Conservation (phyloP, 2,888 invertebrate species). For the Acleris emargana region DNA sequence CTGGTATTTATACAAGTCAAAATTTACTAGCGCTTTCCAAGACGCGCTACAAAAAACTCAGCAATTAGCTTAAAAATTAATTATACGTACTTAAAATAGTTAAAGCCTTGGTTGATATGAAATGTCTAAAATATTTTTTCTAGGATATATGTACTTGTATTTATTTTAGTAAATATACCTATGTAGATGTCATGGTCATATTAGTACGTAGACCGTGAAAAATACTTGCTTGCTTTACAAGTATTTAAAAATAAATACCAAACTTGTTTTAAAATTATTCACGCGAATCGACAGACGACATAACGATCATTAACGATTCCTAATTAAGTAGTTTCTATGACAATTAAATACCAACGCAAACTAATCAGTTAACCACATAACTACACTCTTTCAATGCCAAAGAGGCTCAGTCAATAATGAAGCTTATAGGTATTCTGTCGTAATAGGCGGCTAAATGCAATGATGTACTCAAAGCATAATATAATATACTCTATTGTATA, state of each 20-base stretch:
- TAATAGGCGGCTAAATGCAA: too few species aligned
- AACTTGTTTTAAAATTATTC: slow-evolving; percentile 27
- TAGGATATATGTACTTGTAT: too few species aligned
- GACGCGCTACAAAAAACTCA: too few species aligned
- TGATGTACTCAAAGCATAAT: too few species aligned
- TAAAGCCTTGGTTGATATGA: too few species aligned
- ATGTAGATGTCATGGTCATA: not conserved
- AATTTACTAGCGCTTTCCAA: too few species aligned
- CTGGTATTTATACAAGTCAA: too few species aligned
- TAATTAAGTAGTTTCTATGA: slow-evolving; percentile 24
- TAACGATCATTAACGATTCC: slow-evolving; percentile 19
- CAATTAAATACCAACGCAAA: slow-evolving; percentile 21
- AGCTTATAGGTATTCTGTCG: not conserved
- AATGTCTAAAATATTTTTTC: too few species aligned
- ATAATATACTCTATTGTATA: too few species aligned
- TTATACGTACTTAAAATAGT: too few species aligned
- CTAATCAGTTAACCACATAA: slow-evolving; percentile 23
- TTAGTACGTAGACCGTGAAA: not conserved
- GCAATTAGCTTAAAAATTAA: too few species aligned
- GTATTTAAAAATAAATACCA: slow-evolving; percentile 8
- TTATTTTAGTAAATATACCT: not conserved
- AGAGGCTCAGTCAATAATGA: not conserved
- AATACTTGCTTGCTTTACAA: slow-evolving; percentile 6
- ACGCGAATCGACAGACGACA: slow-evolving; percentile 19
- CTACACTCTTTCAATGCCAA: not conserved